A percentile compares a stretch with the other conserved stretches of the same genome.
Evolutionary conservation across 2,797 vertebrate species (phyloP).

Genomic region (Petrocephalus sullivani): DNA sequence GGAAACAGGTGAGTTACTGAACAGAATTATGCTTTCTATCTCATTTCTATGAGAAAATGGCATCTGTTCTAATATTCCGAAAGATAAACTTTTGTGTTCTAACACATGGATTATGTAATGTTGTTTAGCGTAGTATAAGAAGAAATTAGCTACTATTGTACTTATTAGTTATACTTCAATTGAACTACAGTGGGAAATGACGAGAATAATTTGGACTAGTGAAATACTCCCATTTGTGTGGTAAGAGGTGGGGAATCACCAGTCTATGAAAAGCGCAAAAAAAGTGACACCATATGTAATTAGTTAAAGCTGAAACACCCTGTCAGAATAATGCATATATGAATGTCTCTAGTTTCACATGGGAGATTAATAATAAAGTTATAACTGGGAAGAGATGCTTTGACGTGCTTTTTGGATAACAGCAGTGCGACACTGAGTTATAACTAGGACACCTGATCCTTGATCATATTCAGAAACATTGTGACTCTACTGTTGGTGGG

Average conservation of each 20-base stretch:
- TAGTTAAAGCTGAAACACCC: neutral
- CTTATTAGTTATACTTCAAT: neutral
- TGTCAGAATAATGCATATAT: neutral
- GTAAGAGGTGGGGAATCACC: neutral
- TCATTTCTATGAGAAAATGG: neutral
- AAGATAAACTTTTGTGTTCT: neutral
- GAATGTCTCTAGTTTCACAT: neutral
- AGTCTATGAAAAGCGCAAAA: neutral
- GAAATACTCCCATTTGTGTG: neutral
- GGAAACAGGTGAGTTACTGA: conserved; percentile 75
- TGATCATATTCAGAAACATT: neutral
- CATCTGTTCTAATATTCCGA: neutral
- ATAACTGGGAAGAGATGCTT: neutral
- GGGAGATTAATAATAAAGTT: neutral
- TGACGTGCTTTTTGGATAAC: neutral
- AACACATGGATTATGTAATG: neutral
- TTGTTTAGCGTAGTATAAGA: neutral
- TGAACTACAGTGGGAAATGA: neutral
- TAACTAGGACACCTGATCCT: neutral
- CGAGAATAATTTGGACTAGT: neutral
- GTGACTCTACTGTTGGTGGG: too few relatives aligned
- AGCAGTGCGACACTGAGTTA: neutral
- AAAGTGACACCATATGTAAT: neutral
- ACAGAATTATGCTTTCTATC: neutral
- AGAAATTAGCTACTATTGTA: neutral